A percentile compares a stretch with the other conserved stretches of the same genome.
These are phyloP conservation scores for Oncorhynchus mykiss DNA, from an alignment of 2,113 vertebrate genomes.

Conservation along the genomic window DNA sequence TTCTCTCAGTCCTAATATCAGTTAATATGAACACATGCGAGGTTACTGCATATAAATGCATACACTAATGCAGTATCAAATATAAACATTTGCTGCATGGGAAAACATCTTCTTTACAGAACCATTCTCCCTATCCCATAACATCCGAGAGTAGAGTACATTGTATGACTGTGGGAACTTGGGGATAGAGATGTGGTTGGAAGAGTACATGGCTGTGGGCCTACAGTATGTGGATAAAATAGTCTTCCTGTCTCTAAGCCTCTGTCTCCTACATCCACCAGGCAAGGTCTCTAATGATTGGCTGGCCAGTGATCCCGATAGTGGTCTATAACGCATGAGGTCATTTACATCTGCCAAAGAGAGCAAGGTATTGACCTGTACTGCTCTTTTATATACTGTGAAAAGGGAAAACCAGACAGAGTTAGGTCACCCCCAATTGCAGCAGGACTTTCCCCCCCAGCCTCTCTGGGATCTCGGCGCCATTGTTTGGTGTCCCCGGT, in stretches of 20 bases:
- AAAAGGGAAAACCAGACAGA: conserved; percentile 36
- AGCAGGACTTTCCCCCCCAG: background rate
- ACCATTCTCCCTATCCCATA: too few species aligned
- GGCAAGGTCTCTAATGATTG: too few species aligned
- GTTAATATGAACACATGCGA: background rate
- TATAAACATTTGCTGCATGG: too few species aligned
- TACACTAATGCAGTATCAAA: background rate
- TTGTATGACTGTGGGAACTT: too few species aligned
- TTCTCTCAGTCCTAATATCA: background rate
- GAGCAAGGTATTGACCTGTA: background rate
- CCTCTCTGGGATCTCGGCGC: background rate
- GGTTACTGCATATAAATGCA: background rate
- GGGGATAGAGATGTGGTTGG: too few species aligned
- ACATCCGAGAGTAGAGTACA: too few species aligned
- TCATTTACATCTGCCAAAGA: background rate
- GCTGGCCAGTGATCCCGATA: too few species aligned
- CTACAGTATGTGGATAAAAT: background rate
- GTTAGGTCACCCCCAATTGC: conserved; percentile 29
- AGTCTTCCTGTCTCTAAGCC: conserved; percentile 2
- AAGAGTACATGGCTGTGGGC: too few species aligned
- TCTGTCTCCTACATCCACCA: background rate
- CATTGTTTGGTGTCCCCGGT: conserved; percentile 2
- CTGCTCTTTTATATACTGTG: conserved; percentile 27
- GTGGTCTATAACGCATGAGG: background rate
- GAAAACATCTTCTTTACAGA: too few species aligned